These are phyloP conservation scores for Argyresthia albistria DNA, from an alignment of 2,888 invertebrate genomes.

Conservation along the genomic window DNA sequence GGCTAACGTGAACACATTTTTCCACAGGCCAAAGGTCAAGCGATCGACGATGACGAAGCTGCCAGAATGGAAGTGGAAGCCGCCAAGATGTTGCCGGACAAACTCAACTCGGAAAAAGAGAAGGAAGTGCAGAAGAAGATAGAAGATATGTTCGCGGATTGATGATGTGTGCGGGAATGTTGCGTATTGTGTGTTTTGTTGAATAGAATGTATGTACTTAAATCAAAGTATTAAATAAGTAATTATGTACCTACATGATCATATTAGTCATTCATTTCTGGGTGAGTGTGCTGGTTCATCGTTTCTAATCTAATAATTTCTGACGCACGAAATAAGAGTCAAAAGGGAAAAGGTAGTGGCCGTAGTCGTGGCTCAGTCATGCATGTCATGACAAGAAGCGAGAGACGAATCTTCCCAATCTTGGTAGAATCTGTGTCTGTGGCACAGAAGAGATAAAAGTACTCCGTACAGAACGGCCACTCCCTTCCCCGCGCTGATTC, in stretches of 20 bases:
- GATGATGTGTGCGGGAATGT: conserved; percentile 12
- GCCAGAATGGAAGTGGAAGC: conserved; percentile 54
- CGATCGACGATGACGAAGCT: conserved; percentile 36
- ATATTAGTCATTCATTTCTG: neutral
- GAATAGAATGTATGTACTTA: neutral
- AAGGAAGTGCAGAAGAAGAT: conserved; percentile 64
- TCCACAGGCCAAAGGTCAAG: conserved; percentile 46
- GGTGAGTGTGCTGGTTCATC: no score
- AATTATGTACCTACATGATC: neutral
- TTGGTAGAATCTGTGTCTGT: no score
- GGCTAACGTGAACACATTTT: neutral
- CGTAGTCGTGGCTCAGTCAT: no score
- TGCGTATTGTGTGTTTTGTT: neutral
- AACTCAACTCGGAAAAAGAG: conserved; percentile 58
- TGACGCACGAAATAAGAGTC: no score
- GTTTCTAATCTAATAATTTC: no score
- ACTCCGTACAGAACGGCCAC: no score
- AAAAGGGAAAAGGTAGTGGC: no score
- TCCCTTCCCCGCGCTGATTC: no score
- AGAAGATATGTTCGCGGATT: conserved; percentile 69
- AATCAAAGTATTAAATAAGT: neutral
- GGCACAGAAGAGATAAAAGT: no score
- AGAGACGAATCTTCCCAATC: no score
- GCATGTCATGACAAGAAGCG: no score
- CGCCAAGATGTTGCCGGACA: conserved; percentile 54